Evolutionary conservation across 2,797 vertebrate species (phyloP).

Genomic region (Sebastiscus tertius): DNA sequence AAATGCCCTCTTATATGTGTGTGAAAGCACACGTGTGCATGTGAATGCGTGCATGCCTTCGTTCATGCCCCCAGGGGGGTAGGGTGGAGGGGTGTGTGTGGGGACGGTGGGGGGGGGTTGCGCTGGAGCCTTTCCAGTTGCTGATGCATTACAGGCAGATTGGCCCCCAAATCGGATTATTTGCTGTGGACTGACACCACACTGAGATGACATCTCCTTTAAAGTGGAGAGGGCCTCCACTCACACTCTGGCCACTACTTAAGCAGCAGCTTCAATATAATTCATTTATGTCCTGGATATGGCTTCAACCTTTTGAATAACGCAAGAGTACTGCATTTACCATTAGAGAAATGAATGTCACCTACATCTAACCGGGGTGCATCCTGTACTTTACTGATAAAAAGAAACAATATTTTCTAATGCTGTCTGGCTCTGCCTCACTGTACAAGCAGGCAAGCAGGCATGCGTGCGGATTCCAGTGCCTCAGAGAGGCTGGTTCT

Average conservation of each 20-base stretch:
- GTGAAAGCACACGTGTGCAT: conserved; percentile 49
- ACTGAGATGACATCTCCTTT: conserved; percentile 85
- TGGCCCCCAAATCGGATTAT: conserved; percentile 85
- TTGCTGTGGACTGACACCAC: conserved; percentile 84
- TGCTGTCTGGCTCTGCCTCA: conserved; percentile 13
- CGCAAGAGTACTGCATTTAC: conserved; percentile 72
- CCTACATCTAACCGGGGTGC: conserved; percentile 58
- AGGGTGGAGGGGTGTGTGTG: no score
- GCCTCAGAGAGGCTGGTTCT: conserved; percentile 7
- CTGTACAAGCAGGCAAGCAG: background rate
- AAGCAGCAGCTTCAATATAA: conserved; percentile 77
- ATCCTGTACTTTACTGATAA: conserved; percentile 64
- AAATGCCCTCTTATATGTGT: conserved; percentile 69
- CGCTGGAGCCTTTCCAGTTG: conserved; percentile 79
- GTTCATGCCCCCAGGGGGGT: conserved; percentile 30
- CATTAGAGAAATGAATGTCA: conserved; percentile 84
- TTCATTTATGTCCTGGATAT: conserved; percentile 80
- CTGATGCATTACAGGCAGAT: conserved; percentile 85
- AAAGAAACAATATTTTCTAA: conserved; percentile 47
- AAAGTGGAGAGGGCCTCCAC: conserved; percentile 80
- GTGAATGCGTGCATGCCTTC: conserved; percentile 33
- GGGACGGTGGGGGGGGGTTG: background rate
- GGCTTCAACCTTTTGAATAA: conserved; percentile 80
- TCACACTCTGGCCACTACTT: conserved; percentile 81
- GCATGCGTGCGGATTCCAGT: background rate